phyloP scores from a whole-genome alignment of 2,797 vertebrate genomes.

The Dicrostonyx torquatus region DNA sequence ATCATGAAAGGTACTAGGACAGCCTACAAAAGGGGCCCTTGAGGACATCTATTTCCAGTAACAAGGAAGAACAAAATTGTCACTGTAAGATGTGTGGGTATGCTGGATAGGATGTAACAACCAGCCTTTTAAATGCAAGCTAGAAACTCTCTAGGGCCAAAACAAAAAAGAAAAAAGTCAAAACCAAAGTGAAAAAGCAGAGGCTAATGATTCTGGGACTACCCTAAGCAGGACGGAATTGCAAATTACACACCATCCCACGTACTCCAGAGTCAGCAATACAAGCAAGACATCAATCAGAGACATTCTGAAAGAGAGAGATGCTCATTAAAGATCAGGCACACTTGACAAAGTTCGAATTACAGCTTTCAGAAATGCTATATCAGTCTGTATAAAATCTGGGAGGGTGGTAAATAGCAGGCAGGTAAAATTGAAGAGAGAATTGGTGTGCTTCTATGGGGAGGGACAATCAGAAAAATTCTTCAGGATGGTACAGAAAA shows the following conservation, averaged over 20 bases:
- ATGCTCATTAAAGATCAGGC: background rate
- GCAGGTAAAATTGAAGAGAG: background rate
- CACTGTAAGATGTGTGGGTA: conserved; percentile 28
- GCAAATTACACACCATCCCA: conserved; percentile 3
- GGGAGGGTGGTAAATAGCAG: background rate
- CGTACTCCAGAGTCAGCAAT: background rate
- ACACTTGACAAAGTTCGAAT: background rate
- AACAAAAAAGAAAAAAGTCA: background rate
- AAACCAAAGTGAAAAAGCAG: conserved; percentile 41
- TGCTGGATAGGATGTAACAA: background rate
- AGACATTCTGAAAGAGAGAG: conserved; percentile 23
- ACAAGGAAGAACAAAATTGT: conserved; percentile 4
- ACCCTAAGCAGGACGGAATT: background rate
- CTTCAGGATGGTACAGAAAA: background rate
- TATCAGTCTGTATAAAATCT: background rate
- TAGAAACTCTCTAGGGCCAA: background rate
- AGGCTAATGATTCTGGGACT: conserved; percentile 12
- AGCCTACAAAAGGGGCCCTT: background rate
- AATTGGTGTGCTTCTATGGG: background rate
- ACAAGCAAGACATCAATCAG: conserved; percentile 23
- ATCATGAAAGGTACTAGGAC: background rate
- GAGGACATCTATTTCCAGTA: conserved; percentile 18
- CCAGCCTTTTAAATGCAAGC: conserved; percentile 32
- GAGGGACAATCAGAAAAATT: background rate
- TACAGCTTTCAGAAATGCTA: background rate